Percentiles rank a stretch among this genome's conserved stretches.
These are phyloP conservation scores for Festucalex cinctus DNA, from an alignment of 2,113 vertebrate species.

Conservation along the genomic window DNA sequence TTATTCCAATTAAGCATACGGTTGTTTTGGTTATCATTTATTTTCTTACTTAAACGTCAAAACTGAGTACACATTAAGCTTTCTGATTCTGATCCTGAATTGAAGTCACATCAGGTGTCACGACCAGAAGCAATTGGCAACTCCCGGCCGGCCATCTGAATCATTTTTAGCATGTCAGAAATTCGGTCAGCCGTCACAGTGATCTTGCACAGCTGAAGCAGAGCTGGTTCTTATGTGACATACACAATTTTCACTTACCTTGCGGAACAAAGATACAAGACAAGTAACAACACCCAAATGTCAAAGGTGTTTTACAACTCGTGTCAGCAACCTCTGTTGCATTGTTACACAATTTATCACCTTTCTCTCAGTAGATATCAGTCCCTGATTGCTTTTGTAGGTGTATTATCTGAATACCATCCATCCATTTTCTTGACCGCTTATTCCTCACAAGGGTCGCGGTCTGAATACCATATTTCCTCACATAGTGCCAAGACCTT, in stretches of 20 bases:
- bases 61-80: no score
- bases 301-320: not conserved
- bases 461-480: not conserved
- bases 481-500: not conserved
- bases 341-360: not conserved
- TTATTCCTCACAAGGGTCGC: no score
- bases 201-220: not conserved
- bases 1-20: no score
- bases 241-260: conserved; percentile 8
- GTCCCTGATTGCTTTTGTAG: not conserved
- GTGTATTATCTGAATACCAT: not conserved
- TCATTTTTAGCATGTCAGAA: not conserved
- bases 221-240: not conserved
- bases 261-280: conserved; percentile 5
- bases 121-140: no score
- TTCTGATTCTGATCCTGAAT: no score
- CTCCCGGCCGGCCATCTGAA: no score
- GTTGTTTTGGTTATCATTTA: no score
- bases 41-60: no score
- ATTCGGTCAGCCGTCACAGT: not conserved
- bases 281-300: not conserved
- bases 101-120: not conserved
- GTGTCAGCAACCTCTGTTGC: not conserved
- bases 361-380: conserved; percentile 1
- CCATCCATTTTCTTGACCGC: no score